Conservation (phyloP, 2,888 invertebrate genomes). For the Standfussiana lucernea region DNA sequence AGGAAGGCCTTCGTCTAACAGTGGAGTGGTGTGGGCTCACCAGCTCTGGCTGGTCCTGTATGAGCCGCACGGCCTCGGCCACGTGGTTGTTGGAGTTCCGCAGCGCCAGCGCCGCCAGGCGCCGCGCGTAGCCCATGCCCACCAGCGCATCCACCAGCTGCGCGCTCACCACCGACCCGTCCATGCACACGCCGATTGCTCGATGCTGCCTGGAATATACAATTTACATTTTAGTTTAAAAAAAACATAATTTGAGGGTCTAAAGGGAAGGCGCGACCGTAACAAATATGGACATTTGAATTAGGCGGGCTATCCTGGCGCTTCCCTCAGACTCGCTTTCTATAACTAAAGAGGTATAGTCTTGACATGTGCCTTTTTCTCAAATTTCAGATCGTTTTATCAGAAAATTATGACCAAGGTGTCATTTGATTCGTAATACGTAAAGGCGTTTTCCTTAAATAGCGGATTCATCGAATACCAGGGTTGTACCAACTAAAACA, state of each 20-base stretch:
- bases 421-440: too few species aligned
- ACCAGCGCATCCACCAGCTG: constrained; percentile 89
- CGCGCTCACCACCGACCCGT: constrained; percentile 90
- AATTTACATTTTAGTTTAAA: neutral
- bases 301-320: too few species aligned
- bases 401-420: too few species aligned
- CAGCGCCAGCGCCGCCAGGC: constrained; percentile 91
- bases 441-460: too few species aligned
- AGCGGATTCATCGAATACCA: too few species aligned
- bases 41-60: constrained; percentile 91
- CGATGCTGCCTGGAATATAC: constrained; percentile 84
- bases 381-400: too few species aligned
- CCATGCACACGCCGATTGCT: constrained; percentile 90
- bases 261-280: too few species aligned
- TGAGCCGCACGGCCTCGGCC: constrained; percentile 92
- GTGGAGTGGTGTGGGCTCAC: constrained; percentile 68
- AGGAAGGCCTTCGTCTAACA: neutral
- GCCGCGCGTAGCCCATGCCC: constrained; percentile 93
- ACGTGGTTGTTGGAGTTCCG: constrained; percentile 93
- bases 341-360: too few species aligned
- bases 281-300: too few species aligned
- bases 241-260: neutral
- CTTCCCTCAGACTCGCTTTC: too few species aligned
- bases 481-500: too few species aligned
- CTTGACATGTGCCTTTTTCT: too few species aligned